Evolutionary conservation across 2,797 vertebrate species (phyloP), one percentile per base, ranked within the genome.

Genomic region (Harpagifer antarcticus): DNA sequence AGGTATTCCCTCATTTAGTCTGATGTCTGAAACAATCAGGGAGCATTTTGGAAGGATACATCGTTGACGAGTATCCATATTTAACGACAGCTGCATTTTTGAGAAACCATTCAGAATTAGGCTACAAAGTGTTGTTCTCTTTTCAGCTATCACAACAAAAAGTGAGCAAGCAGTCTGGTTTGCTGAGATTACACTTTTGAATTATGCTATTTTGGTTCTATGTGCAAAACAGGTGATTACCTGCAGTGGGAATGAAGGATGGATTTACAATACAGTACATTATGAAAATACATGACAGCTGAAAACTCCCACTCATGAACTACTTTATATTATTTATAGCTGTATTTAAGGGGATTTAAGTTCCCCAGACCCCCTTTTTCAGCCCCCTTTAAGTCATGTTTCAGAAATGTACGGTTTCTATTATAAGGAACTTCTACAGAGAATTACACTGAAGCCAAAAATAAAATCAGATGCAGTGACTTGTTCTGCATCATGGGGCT

Each of bases 1-100:
- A 80, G 74, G 72, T 77, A 74, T 79, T 79, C 60, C 65, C 70
- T 86, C 65, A 74, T 85, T 88, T 74, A 58, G 63, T 75, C 43
- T 14, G 20, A 45, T 55, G 73, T 74, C 75, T 82, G 54, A 65
- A 76, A 64, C 49, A 78, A 83, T 77, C 60, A 58, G 37, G 16
- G 11, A 17, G 42, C 48, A 64, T 68, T 83, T 56, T 44, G 53
- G 42, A 50, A 58, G 56, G 57, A 74, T 76, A 52, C 74, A 61
- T 50, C 55, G 59, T 58, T 67, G 43, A 67, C 15, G 60, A 68
- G 47, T 73, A 54, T 58, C 48, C 45, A 27, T 33, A 44, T 33
- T 62, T 49, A 74, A 69, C 19, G 17, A 71, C 27, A 62, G 74
- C n/a, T 44, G 52, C 23, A 52, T 63, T 65, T 84, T 73, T 68